These are phyloP conservation scores for Diceros bicornis DNA, from an alignment of 2,797 vertebrate species.

Conservation along the genomic window DNA sequence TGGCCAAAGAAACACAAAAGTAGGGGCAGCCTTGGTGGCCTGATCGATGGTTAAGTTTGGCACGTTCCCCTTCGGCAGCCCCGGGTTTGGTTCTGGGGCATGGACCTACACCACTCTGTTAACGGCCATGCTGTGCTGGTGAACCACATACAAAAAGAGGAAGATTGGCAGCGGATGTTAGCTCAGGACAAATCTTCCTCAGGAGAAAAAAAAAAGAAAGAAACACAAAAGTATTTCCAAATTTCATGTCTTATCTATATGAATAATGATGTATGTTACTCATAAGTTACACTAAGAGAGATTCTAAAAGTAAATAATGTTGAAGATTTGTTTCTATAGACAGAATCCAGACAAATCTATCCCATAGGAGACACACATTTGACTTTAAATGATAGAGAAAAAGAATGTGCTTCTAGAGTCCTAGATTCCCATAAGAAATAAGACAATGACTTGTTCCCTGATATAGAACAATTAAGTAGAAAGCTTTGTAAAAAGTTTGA, in stretches of 20 bases:
- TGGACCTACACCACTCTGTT: too few species aligned
- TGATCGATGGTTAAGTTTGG: not conserved
- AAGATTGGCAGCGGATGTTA: too few species aligned
- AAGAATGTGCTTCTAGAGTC: slow-evolving; percentile 16
- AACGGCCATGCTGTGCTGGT: too few species aligned
- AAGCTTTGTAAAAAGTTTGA: slow-evolving; percentile 26
- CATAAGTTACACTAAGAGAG: not conserved
- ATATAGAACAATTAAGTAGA: not conserved
- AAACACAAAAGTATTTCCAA: slow-evolving; percentile 19
- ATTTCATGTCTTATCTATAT: not conserved
- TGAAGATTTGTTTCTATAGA: slow-evolving; percentile 57
- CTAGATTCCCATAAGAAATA: slow-evolving; percentile 51
- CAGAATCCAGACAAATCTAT: slow-evolving; percentile 60
- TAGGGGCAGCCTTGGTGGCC: not conserved
- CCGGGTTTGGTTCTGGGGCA: too few species aligned
- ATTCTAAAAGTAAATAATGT: slow-evolving; percentile 62
- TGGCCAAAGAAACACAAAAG: slow-evolving; percentile 28
- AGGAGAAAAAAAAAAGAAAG: too few species aligned
- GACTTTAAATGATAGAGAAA: slow-evolving; percentile 54
- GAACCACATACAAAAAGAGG: too few species aligned
- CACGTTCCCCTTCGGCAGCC: too few species aligned
- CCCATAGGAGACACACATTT: not conserved
- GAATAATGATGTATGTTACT: slow-evolving; percentile 31
- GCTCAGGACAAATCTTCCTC: too few species aligned
- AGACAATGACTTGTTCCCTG: slow-evolving; percentile 3